Base-by-base conservation (phyloP, 2,888 invertebrate species). In the Erynnis tages region DNA sequence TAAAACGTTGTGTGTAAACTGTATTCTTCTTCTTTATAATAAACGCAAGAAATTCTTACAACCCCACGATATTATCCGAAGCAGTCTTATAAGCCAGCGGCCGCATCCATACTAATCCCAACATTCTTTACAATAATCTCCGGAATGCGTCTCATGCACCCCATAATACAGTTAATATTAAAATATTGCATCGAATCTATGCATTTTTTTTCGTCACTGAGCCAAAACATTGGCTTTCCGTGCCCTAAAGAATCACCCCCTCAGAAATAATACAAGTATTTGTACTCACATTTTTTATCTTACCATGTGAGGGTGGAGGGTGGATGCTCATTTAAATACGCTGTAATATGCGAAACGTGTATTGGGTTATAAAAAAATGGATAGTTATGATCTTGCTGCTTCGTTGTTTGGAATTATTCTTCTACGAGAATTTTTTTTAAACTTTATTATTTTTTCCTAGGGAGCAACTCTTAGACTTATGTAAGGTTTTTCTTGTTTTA, bases 121-220 rank as follows among this genome's bases (percentile, higher is more conserved):
- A 61, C 65, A 69, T 71, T 63, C 54, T 66, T 73, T 63, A 67
- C 53, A 62, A 56, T 66, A 63, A 65, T 67, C 65, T 69, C 55
- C 61, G 65, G 67, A 75, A 79, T 80, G 81, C 84, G 82, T 65
- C 71, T 25, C 55, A 63, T 75, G 75, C 76, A 77, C 81, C 83
- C 87, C 71, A 81, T 78, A 80, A 83, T 74, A 81, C 78, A 77
- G 85, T 85, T 86, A 86, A 88, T 89, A 89, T 87, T 86, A 89
- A 89, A 87, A 88, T 89, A 89, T 89, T 86, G 86, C 83, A 78
- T 73, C 63, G 74, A 67, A 67, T 82, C 82, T 81, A 79, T 81
- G 81, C 83, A 85, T 80, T 88, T 89, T 83, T n/a, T 89, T 82
- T 74, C 71, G 66, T 63, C 66, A 71, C 69, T 65, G 72, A 73